Base-by-base conservation (phyloP, 1,140 invertebrate genomes). In the Conopomorpha cramerella region DNA sequence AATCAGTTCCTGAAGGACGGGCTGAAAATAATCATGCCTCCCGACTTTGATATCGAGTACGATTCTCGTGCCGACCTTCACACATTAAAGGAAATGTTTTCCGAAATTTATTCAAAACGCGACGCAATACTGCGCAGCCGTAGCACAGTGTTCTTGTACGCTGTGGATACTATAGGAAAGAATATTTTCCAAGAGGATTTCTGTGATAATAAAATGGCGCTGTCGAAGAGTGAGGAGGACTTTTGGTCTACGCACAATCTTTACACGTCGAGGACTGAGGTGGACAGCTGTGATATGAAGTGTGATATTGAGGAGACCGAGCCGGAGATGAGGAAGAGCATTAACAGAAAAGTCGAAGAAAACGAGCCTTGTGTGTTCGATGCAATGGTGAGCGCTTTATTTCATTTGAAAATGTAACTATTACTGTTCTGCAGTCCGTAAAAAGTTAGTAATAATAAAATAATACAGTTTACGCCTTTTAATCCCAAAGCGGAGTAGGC, bases 1-100 rank as follows among this genome's bases (percentile, higher is more conserved):
- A 86, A 89, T 51, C 67, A 80, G 1, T 63, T 91, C 39, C 64
- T 93, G 13, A 84, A 86, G 55, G 86, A 90, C 55, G 87, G 87
- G 51, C 81, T 87, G 0, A 82, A 85, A 46, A 84, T 93, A 41
- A 80, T 92, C 34, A 70, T 93, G 2, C 83, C 87, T 1, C 87
- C 90, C 10, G 84, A 88, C 39, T 43, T 78, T 2, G 50, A 30
- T 7, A 3, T 30, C 0, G 58, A 64, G 31, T 73, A 44, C 18
- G 70, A 40, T 39, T 44, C 8, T 77, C 7, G 35, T 0, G n/a
- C 43, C 0, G 54, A 49, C 26, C 46, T 51, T 7, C 30, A 52
- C 3, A 56, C 41, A 7, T 30, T 74, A 0, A 71, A 68, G 16
- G 46, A 74, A 36, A 37, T 55, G 4, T 55, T 78, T 36, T 34